These are phyloP conservation scores for Prochilodus magdalenae DNA, from an alignment of 2,113 vertebrate species.

Conservation along the genomic window DNA sequence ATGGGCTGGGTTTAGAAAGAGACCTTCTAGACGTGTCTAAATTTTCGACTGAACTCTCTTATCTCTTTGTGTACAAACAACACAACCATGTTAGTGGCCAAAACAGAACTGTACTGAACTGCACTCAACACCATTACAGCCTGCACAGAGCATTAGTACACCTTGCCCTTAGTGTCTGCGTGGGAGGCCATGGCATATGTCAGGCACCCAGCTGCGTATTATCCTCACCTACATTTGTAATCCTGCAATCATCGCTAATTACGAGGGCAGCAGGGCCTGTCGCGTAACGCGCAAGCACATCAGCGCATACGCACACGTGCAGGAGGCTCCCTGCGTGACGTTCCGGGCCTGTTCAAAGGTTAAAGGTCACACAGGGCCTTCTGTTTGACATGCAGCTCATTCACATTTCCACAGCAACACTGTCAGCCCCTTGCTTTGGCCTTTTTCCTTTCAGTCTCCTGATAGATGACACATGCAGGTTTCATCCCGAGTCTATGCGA, in stretches of 20 bases:
- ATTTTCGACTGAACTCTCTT: no score
- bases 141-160: no score
- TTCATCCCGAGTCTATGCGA: background rate
- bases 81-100: no score
- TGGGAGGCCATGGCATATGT: background rate
- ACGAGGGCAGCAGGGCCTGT: background rate
- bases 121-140: no score
- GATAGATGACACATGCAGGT: slow-evolving; percentile 4
- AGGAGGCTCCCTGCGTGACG: background rate
- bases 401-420: background rate
- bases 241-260: slow-evolving; percentile 15
- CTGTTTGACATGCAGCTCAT: background rate
- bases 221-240: slow-evolving; percentile 33
- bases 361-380: background rate
- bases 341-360: background rate
- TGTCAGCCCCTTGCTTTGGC: background rate
- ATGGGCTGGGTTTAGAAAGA: no score
- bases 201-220: slow-evolving; percentile 21
- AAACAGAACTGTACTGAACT: no score
- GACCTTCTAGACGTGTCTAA: no score
- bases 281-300: background rate
- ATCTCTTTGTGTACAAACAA: no score
- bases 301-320: background rate
- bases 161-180: background rate
- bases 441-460: background rate